Percentiles rank a stretch among this genome's conserved stretches.
These are phyloP conservation scores for Chrysolina americana DNA, from an alignment of 2,888 invertebrate genomes.

Conservation along the genomic window DNA sequence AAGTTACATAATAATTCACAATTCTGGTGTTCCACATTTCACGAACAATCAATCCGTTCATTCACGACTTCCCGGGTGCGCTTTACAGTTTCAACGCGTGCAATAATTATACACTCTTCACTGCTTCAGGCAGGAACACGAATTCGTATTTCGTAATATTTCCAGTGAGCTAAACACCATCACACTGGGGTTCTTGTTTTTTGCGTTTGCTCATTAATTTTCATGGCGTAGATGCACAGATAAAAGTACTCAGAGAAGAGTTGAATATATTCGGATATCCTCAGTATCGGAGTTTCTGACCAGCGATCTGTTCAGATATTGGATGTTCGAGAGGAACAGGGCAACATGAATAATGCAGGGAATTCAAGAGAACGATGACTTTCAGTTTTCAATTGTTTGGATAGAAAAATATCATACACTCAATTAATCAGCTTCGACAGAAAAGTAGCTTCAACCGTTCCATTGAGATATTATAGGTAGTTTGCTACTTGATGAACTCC, in stretches of 20 bases:
- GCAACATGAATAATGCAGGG: too few relatives aligned
- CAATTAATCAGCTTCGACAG: too few relatives aligned
- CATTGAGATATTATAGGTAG: too few relatives aligned
- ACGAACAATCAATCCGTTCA: conserved; percentile 28
- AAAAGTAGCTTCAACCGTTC: too few relatives aligned
- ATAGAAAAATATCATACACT: too few relatives aligned
- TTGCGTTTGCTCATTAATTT: not conserved
- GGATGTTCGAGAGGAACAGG: too few relatives aligned
- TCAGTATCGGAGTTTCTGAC: not conserved
- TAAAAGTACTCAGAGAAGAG: not conserved
- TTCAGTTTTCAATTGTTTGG: too few relatives aligned
- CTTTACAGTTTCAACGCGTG: conserved; percentile 8
- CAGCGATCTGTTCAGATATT: not conserved
- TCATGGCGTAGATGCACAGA: not conserved
- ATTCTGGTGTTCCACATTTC: conserved; percentile 18
- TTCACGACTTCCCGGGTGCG: conserved; percentile 10
- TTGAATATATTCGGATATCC: not conserved
- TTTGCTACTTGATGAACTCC: too few relatives aligned
- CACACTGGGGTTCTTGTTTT: not conserved
- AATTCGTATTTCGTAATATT: not conserved
- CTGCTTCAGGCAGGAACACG: not conserved
- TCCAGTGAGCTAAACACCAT: not conserved
- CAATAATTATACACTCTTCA: conserved; percentile 20
- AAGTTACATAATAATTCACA: conserved; percentile 16
- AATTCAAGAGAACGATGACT: too few relatives aligned